Base-by-base conservation (phyloP, 2,113 vertebrate genomes). In the Boleophthalmus pectinirostris region DNA sequence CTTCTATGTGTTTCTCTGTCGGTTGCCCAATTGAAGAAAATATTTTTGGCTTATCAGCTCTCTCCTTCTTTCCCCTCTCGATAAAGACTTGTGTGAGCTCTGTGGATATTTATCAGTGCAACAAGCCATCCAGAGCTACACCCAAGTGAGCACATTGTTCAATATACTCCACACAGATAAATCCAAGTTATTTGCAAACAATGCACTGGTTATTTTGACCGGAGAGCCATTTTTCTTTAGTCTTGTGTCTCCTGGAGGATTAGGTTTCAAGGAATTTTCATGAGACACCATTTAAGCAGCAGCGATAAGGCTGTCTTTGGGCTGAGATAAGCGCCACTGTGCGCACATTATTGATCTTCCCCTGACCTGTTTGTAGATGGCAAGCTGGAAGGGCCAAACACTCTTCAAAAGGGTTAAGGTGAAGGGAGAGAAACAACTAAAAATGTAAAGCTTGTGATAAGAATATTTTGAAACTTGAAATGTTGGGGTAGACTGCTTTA, bases 281-380 rank as follows among this genome's bases (percentile, higher is more conserved):
- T 77, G 77, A 89, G 90, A 90, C 87, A 89, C 86, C 83, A 82
- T 89, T 92, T 90, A 89, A 86, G 87, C 33, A 15, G 70, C 2
- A 54, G 67, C 7, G 89, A 93, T 93, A 92, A 93, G 85, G 81
- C 67, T 60, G 77, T 67, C 81, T 63, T 74, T 70, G 80, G 82
- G 82, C 77, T 53, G 76, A 88, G 90, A 93, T 91, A 91, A 90
- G 83, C 85, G 88, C 78, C 80, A 70, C 79, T 88, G 81, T 71
- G 66, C 77, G 78, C 86, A 81, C 75, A 47, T 77, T 89, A 93
- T 93, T 90, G 90, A 92, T 93, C 84, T 88, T 77, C 63, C 70
- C 69, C 81, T 84, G 84, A 85, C 82, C 88, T 81, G 90, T 84
- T 85, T 90, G 85, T 86, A 82, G 77, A 87, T 77, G 84, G 77